Conservation (phyloP, 2,113 vertebrate genomes). For the Corythornis madagascariensis region DNA sequence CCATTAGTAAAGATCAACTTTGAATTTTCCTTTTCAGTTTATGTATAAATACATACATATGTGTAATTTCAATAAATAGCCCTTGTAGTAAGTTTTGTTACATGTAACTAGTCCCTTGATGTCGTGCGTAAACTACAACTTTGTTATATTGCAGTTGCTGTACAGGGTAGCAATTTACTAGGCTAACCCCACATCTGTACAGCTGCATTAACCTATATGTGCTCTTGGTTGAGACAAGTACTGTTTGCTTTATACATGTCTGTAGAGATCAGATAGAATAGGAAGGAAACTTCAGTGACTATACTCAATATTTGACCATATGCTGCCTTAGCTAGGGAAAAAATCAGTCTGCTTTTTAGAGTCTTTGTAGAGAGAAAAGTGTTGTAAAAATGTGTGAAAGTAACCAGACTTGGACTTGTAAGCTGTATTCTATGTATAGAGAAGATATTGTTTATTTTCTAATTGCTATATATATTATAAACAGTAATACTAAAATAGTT, state of each 20-base stretch:
- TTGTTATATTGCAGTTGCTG: neutral
- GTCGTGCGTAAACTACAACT: neutral
- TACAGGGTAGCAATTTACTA: neutral
- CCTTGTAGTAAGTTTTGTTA: neutral
- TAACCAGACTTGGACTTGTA: neutral
- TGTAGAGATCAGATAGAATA: neutral
- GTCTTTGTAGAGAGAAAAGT: neutral
- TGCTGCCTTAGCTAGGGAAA: neutral
- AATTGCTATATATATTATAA: neutral
- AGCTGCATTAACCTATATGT: neutral
- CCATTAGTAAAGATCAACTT: neutral
- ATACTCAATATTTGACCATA: neutral
- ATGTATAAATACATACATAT: no score
- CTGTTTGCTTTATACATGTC: neutral
- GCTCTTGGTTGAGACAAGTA: neutral
- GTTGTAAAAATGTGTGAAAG: neutral
- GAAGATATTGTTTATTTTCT: neutral
- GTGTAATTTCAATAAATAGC: neutral
- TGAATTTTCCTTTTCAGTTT: neutral
- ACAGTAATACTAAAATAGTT: neutral
- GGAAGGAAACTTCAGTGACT: neutral
- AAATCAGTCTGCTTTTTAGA: neutral
- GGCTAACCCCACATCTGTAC: neutral
- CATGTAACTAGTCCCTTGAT: neutral
- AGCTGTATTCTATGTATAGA: neutral